Conservation (phyloP, 2,113 vertebrate species). For the Rhombomys opimus region DNA sequence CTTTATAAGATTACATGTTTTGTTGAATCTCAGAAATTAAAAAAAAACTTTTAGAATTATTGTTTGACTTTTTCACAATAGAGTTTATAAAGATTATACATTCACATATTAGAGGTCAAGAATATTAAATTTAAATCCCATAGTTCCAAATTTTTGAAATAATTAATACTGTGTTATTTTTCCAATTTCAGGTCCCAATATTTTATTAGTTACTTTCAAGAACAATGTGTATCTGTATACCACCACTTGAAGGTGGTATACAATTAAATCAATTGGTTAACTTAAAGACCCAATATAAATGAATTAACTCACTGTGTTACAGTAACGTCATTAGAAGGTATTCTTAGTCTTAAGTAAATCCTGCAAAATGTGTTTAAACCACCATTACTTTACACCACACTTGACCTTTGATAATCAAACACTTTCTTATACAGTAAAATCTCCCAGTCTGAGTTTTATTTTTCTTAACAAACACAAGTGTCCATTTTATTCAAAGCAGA, state of each 20-base stretch:
- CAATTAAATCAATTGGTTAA: neutral
- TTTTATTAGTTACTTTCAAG: neutral
- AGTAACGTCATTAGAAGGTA: constrained; percentile 23
- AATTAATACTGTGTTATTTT: neutral
- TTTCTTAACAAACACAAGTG: constrained; percentile 36
- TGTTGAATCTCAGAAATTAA: neutral
- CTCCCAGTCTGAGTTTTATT: constrained; percentile 30
- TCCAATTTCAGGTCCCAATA: neutral
- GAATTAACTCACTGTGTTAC: neutral
- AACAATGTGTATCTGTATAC: neutral
- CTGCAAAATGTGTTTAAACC: constrained; percentile 38
- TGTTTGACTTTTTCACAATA: neutral
- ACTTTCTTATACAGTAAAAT: constrained; percentile 25
- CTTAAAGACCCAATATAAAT: neutral
- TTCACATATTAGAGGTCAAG: neutral
- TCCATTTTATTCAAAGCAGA: constrained; percentile 61
- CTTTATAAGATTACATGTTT: neutral
- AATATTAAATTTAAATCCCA: neutral
- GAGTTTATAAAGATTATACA: neutral
- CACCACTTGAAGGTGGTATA: neutral
- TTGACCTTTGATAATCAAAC: constrained; percentile 62
- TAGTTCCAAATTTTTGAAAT: neutral
- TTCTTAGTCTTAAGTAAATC: constrained; percentile 13
- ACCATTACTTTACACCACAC: neutral
- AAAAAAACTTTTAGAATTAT: neutral